Evolutionary conservation across 64 coral and sea anemone genomes (phyloP).

Genomic region (Anthopleura sola): DNA sequence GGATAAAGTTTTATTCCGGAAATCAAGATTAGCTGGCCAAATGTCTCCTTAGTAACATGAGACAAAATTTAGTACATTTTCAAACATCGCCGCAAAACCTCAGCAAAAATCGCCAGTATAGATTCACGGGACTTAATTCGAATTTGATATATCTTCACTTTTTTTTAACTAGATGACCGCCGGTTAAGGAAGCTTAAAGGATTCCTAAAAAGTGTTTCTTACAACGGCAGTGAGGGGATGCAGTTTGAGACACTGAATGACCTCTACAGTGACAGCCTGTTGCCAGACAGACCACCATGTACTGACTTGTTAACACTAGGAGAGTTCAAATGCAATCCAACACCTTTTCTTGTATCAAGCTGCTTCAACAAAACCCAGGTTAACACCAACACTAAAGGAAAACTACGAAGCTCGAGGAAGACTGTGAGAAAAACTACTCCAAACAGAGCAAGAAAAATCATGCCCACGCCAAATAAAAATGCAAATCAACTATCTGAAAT

Average conservation of each 20-base stretch:
- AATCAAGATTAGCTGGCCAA: too few species aligned
- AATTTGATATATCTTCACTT: too few species aligned
- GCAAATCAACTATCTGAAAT: background rate
- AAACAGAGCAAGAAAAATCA: background rate
- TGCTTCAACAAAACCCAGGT: conserved; percentile 85
- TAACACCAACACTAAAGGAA: background rate
- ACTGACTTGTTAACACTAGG: conserved; percentile 29
- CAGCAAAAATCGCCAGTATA: too few species aligned
- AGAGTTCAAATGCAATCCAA: conserved; percentile 85
- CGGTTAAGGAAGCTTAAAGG: conserved; percentile 87
- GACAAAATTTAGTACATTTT: too few species aligned
- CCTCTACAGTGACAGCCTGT: conserved; percentile 61
- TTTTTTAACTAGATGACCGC: conserved; percentile 53
- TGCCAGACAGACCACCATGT: conserved; percentile 79
- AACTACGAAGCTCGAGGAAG: background rate
- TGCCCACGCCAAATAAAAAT: background rate
- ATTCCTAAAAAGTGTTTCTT: conserved; percentile 84
- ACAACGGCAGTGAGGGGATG: conserved; percentile 77
- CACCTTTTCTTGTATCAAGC: conserved; percentile 82
- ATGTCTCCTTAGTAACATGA: too few species aligned
- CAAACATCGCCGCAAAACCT: too few species aligned
- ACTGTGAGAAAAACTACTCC: background rate
- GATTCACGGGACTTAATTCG: too few species aligned
- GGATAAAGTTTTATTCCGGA: too few species aligned
- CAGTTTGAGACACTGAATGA: conserved; percentile 78